These are phyloP conservation scores for Montifringilla adamsi DNA, from an alignment of 2,113 vertebrate species.

Conservation along the genomic window DNA sequence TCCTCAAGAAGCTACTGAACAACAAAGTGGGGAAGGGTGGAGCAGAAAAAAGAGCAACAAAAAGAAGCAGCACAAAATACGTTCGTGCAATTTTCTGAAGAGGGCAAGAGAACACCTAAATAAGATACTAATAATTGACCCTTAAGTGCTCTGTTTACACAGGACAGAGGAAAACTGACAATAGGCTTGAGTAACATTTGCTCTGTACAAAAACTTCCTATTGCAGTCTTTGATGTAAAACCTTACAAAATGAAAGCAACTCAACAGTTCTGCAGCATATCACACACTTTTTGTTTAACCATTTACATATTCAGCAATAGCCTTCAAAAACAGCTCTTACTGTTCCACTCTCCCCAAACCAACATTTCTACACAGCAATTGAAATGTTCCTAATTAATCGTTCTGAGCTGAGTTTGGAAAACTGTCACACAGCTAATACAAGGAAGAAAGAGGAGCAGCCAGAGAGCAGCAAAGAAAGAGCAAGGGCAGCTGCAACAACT, in stretches of 20 bases:
- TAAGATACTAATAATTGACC: background rate
- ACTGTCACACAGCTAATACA: background rate
- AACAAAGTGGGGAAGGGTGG: background rate
- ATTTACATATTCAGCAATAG: background rate
- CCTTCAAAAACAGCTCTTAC: background rate
- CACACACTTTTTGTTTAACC: background rate
- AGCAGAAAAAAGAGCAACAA: constrained; percentile 2
- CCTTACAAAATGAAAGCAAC: background rate
- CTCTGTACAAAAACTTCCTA: background rate
- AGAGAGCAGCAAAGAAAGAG: background rate
- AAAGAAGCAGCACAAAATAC: background rate
- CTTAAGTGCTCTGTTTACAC: constrained; percentile 6
- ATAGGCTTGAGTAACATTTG: background rate
- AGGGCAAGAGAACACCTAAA: background rate
- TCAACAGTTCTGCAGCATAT: background rate
- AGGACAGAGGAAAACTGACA: background rate
- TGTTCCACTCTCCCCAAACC: background rate
- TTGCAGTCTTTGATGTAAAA: constrained; percentile 18
- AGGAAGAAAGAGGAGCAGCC: background rate
- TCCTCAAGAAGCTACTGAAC: constrained; percentile 22
- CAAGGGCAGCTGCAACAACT: background rate
- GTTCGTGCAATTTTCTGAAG: constrained; percentile 47
- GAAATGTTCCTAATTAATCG: background rate
- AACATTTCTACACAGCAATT: background rate
- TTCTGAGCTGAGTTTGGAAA: background rate